These are phyloP conservation scores for Nansenia antarctica DNA, from an alignment of 2,113 vertebrate species.

Conservation along the genomic window DNA sequence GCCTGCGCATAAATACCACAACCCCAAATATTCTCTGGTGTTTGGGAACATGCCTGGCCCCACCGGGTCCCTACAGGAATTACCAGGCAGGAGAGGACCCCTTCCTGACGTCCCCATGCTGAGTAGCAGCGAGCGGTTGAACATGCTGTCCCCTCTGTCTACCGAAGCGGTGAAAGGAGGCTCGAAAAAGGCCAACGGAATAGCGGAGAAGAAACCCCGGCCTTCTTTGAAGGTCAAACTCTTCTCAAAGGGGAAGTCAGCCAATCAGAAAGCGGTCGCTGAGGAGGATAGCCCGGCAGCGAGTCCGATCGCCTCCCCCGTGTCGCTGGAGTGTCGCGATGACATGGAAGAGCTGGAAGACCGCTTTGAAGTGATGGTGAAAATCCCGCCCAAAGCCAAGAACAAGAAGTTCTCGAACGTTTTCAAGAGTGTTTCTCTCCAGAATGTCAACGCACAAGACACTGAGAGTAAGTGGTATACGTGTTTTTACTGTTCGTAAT, in stretches of 20 bases:
- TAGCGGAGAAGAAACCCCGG: slow-evolving; percentile 16
- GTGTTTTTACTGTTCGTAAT: not conserved
- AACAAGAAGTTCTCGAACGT: slow-evolving; percentile 32
- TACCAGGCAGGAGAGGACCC: not conserved
- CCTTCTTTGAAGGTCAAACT: not conserved
- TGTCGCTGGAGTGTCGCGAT: not conserved
- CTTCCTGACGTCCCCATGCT: not conserved
- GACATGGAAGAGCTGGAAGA: slow-evolving; percentile 29
- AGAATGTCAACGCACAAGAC: slow-evolving; percentile 36
- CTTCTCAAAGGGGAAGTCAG: not conserved
- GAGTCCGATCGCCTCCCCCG: not conserved
- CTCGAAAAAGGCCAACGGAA: not conserved
- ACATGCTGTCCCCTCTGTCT: slow-evolving; percentile 13
- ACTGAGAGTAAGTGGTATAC: slow-evolving; percentile 51
- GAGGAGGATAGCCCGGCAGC: not conserved
- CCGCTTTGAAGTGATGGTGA: slow-evolving; percentile 11
- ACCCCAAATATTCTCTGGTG: slow-evolving; percentile 89
- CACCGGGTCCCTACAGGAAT: slow-evolving; percentile 26
- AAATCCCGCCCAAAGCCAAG: slow-evolving; percentile 16
- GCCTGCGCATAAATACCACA: slow-evolving; percentile 89
- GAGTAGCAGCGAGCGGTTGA: slow-evolving; percentile 33
- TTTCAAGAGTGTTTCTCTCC: slow-evolving; percentile 11
- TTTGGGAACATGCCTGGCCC: slow-evolving; percentile 50
- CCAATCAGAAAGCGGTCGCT: not conserved
- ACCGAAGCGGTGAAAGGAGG: slow-evolving; percentile 15